phyloP scores from a whole-genome alignment of 2,888 invertebrate species.

The Notocelia uddmanniana region DNA sequence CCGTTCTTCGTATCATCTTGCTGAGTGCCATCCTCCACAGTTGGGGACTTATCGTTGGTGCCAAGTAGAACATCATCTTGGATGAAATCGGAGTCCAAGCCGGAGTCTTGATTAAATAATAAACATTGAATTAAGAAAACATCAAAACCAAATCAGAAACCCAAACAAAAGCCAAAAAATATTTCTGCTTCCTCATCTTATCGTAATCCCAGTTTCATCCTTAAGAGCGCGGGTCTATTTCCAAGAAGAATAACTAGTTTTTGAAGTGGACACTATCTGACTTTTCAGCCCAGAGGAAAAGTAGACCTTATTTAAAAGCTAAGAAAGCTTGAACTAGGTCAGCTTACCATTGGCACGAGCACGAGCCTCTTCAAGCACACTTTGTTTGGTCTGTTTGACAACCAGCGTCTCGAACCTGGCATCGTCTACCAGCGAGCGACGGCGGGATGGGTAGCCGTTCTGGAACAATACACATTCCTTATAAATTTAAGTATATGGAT shows the following conservation, averaged over 20 bases:
- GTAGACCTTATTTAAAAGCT: neutral
- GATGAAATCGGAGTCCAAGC: conserved; percentile 87
- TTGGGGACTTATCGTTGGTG: conserved; percentile 76
- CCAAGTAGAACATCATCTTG: conserved; percentile 83
- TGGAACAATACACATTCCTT: conserved; percentile 80
- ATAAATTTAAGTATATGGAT: neutral
- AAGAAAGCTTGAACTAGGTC: conserved; percentile 51
- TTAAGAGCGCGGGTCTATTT: neutral
- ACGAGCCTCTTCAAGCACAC: conserved; percentile 95
- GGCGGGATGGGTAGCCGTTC: conserved; percentile 98
- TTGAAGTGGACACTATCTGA: neutral
- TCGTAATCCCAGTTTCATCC: neutral
- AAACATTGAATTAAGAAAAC: conserved; percentile 50
- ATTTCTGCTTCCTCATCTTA: neutral
- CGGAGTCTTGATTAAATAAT: conserved; percentile 84
- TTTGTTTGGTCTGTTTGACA: conserved; percentile 97
- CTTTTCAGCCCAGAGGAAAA: neutral
- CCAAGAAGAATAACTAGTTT: neutral
- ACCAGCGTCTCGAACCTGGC: conserved; percentile 98
- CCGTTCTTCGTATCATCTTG: conserved; percentile 83
- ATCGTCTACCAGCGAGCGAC: conserved; percentile 98
- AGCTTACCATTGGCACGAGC: conserved; percentile 93
- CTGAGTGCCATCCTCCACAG: conserved; percentile 77
- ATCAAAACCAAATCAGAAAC: conserved; percentile 51
- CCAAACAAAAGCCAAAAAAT: conserved; percentile 47